Percentiles rank a stretch among this genome's conserved stretches.
These are phyloP conservation scores for Drosophila diplacantha DNA, from an alignment of 2,888 invertebrate species.

Conservation along the genomic window DNA sequence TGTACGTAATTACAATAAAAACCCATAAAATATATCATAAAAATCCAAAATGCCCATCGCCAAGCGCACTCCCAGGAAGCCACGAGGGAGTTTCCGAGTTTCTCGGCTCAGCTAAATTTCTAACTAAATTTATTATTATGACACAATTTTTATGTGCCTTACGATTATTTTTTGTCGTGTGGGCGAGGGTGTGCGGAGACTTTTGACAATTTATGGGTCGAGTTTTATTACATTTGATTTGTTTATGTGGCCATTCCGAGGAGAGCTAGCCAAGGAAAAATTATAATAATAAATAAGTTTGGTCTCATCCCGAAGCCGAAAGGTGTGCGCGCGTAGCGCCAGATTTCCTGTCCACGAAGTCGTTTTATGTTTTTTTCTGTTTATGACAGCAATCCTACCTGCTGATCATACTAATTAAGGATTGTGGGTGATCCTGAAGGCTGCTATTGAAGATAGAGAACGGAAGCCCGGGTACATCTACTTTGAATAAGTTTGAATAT, in stretches of 20 bases:
- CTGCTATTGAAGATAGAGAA: neutral
- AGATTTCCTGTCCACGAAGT: constrained; percentile 64
- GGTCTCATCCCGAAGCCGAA: constrained; percentile 17
- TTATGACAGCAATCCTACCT: constrained; percentile 48
- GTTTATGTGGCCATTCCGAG: constrained; percentile 54
- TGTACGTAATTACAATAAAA: constrained; percentile 72
- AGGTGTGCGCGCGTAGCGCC: constrained; percentile 63
- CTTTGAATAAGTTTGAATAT: neutral
- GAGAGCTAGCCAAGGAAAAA: constrained; percentile 15
- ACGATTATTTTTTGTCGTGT: constrained; percentile 38
- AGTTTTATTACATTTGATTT: constrained; percentile 63
- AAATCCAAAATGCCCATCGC: constrained; percentile 41
- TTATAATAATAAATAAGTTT: constrained; percentile 29
- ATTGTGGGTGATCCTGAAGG: constrained; percentile 34
- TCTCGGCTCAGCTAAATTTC: constrained; percentile 37
- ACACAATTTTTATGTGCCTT: constrained; percentile 62
- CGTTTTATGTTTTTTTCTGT: constrained; percentile 28
- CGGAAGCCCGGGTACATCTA: neutral
- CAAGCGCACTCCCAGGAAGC: constrained; percentile 42
- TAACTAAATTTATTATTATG: constrained; percentile 64
- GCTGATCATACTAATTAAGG: constrained; percentile 56
- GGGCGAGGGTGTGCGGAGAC: constrained; percentile 11
- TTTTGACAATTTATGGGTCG: constrained; percentile 63
- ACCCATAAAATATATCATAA: constrained; percentile 64
- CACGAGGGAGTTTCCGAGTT: constrained; percentile 35